Conservation (phyloP, 1,140 invertebrate species). For the Halictus rubicundus region DNA sequence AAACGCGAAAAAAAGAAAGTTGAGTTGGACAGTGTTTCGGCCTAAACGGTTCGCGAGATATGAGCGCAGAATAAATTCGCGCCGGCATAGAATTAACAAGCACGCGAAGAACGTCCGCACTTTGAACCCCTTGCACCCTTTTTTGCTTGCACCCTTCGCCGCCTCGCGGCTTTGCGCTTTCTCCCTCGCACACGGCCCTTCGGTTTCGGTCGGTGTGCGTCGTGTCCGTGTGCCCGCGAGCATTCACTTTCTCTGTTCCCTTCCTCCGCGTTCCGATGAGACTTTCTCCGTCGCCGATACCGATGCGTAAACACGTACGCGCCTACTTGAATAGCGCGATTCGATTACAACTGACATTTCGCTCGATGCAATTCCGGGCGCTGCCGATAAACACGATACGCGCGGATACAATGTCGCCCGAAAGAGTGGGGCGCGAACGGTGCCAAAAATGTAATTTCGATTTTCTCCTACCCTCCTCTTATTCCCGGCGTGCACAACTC, state of each 20-base stretch:
- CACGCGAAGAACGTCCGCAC: slow-evolving; percentile 1
- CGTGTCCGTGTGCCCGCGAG: not conserved
- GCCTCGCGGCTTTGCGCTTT: not conserved
- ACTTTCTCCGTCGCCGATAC: slow-evolving; percentile 10
- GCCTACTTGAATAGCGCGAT: slow-evolving; percentile 37
- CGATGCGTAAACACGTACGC: slow-evolving; percentile 20
- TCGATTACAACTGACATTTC: slow-evolving; percentile 36
- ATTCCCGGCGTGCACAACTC: too few relatives aligned
- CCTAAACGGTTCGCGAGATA: not conserved
- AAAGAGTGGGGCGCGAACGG: not conserved
- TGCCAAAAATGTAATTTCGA: not conserved
- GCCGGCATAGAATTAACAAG: not conserved
- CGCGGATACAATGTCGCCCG: too few relatives aligned
- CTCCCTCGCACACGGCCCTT: not conserved
- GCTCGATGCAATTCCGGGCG: not conserved
- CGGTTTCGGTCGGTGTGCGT: too few relatives aligned
- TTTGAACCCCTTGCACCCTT: slow-evolving; percentile 3
- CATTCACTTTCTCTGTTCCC: slow-evolving; percentile 37
- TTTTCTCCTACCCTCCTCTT: too few relatives aligned
- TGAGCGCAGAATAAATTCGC: slow-evolving; percentile 2
- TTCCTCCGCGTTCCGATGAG: not conserved
- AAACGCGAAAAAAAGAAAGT: too few relatives aligned
- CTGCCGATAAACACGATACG: not conserved
- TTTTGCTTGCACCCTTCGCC: not conserved
- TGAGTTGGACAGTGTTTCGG: not conserved